Percentiles rank a stretch among this genome's conserved stretches.
These are phyloP conservation scores for Augochlora pura DNA, from an alignment of 1,140 invertebrate genomes.

Conservation along the genomic window DNA sequence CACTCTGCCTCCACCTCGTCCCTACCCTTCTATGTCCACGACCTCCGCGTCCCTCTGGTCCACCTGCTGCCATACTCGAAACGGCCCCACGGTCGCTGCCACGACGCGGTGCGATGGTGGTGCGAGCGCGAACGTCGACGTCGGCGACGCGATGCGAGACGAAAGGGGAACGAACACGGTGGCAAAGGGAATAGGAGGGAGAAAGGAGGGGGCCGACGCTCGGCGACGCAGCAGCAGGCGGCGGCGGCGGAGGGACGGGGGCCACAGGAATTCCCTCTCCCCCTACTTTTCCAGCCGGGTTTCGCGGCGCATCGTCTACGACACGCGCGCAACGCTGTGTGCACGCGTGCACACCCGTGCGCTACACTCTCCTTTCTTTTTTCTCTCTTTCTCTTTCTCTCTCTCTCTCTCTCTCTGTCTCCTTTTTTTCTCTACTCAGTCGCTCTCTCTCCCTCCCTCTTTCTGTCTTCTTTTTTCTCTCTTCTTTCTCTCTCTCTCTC, in stretches of 20 bases:
- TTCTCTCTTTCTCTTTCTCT: too few relatives aligned
- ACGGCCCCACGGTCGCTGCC: slow-evolving; percentile 43
- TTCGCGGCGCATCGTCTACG: slow-evolving; percentile 69
- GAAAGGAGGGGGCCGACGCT: not conserved
- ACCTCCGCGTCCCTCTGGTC: slow-evolving; percentile 33
- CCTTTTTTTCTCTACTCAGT: too few relatives aligned
- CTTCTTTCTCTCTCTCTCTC: too few relatives aligned
- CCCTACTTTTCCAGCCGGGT: slow-evolving; percentile 67
- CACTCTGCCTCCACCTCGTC: too few relatives aligned
- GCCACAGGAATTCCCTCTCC: slow-evolving; percentile 71
- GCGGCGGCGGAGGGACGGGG: slow-evolving; percentile 1
- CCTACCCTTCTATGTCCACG: not conserved
- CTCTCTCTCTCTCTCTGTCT: too few relatives aligned
- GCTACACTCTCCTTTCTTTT: not conserved
- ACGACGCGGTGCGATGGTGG: slow-evolving; percentile 33
- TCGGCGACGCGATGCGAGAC: slow-evolving; percentile 6
- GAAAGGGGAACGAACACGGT: slow-evolving; percentile 10
- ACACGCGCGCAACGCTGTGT: slow-evolving; percentile 53
- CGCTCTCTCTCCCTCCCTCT: too few relatives aligned
- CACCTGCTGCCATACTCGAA: slow-evolving; percentile 63
- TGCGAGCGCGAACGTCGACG: slow-evolving; percentile 15
- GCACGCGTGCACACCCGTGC: slow-evolving; percentile 15
- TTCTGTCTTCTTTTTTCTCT: too few relatives aligned
- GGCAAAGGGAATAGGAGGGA: slow-evolving; percentile 7
- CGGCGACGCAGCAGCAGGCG: not conserved